These are phyloP conservation scores for Drosophila parvula DNA, from an alignment of 1,140 invertebrate species.

Conservation along the genomic window DNA sequence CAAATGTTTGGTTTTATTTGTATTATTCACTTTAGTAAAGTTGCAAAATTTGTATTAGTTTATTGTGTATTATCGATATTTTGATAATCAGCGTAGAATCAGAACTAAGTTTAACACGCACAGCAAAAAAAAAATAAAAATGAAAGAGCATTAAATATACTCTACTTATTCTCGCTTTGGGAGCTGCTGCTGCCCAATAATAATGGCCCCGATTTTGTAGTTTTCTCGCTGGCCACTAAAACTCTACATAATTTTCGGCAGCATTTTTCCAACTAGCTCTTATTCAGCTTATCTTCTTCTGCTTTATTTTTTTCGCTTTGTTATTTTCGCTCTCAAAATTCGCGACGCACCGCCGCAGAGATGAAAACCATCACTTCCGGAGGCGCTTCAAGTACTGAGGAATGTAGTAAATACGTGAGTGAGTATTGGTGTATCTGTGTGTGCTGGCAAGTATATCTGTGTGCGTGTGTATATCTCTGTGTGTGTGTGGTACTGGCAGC, in stretches of 20 bases:
- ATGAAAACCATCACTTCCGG: slow-evolving; percentile 83
- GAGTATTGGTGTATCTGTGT: slow-evolving; percentile 51
- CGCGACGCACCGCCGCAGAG: slow-evolving; percentile 62
- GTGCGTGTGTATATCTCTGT: slow-evolving; percentile 19
- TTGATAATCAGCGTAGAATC: not conserved
- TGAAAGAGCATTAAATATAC: not conserved
- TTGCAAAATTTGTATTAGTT: slow-evolving; percentile 19
- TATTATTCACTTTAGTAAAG: slow-evolving; percentile 1
- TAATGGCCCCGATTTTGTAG: slow-evolving; percentile 1
- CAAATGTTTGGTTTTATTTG: not conserved
- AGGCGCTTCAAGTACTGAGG: slow-evolving; percentile 83
- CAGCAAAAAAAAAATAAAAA: slow-evolving; percentile 16
- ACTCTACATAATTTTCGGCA: slow-evolving; percentile 6
- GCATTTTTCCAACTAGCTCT: slow-evolving; percentile 14
- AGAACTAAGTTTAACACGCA: slow-evolving; percentile 20
- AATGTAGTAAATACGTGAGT: slow-evolving; percentile 76
- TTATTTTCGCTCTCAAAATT: slow-evolving; percentile 55
- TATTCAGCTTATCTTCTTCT: slow-evolving; percentile 9
- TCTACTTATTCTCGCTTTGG: too few relatives aligned
- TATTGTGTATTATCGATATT: slow-evolving; percentile 16
- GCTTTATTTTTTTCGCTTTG: slow-evolving; percentile 17
- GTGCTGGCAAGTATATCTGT: slow-evolving; percentile 21
- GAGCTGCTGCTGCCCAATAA: slow-evolving; percentile 1
- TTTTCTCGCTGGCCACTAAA: not conserved
- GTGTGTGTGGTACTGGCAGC: slow-evolving; percentile 32